Base-by-base conservation (phyloP, 1,140 invertebrate genomes). In the Drosophila bipectinata region DNA sequence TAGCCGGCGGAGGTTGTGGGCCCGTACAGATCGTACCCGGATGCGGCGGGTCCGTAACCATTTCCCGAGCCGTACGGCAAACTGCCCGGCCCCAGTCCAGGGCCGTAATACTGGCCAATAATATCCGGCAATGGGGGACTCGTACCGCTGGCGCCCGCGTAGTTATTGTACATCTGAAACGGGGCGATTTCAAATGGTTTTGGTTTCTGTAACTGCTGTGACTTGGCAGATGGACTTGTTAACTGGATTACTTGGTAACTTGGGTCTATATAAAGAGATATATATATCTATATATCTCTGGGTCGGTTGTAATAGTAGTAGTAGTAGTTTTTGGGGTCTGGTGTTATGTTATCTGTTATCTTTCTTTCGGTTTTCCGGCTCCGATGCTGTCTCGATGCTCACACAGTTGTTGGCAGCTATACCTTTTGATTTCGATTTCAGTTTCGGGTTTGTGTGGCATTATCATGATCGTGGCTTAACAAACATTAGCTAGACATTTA, bases 131-230 rank as follows among this genome's bases (percentile, higher is more conserved):
- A 71, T 75, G 89, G 91, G 52, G 91, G 90, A 59, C 91, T 92
- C 64, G 87, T 90, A 83, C 91, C 91, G 72, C 74, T 72, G 53
- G 64, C 21, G 57, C 67, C 83, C 68, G 90, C 56, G 85, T 73
- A 92, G 77, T 77, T 81, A 91, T 91, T 90, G 82, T 92, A 92
- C 91, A 92, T 92, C 91, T 92, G 91, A 92, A 92, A 92, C 89
- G 76, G 76, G 84, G 77, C 91, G 89, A 92, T 92, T 91, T 73
- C 85, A 89, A 89, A 87, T 77, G 63, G 47, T 61, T 61, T 44
- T 14, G 55, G 69, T 68, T 60, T 52, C 59, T 72, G 60, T 83
- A 72, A 69, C 77, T 77, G 87, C 77, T 81, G 80, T 84, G 68
- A 79, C 64, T 69, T 75, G 57, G 72, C 73, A 80, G 58, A 60